Evolutionary conservation across 2,888 invertebrate genomes (phyloP), one percentile per base, ranked within the genome.

Genomic region (Drosophila paramelanica): DNA sequence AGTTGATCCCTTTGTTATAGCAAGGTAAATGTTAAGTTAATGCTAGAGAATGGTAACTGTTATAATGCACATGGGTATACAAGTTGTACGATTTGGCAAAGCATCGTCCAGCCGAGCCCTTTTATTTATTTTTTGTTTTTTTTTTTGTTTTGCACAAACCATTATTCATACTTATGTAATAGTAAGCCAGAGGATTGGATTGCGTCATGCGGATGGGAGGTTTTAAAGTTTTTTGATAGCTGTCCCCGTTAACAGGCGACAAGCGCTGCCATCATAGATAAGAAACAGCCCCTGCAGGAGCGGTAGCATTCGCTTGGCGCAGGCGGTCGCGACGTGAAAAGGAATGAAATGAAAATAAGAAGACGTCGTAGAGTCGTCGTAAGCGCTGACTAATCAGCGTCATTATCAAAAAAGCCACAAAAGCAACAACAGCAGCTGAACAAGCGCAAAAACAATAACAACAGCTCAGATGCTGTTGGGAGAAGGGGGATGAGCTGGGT

Each of bases 331-430:
- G n/a, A 4, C 4, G 27, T 2, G 20, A 56, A 71, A 41, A 14
- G 49, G 58, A 55, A 49, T 41, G 39, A 62, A 71, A 66, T 45
- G 53, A 64, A 67, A 55, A 53, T 72, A 67, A 62, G 66, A 79
- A 79, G 67, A 86, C 67, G 64, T 74, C 62, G 65, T 59, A 46
- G 66, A 73, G 83, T 72, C 58, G 73, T 83, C 84, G 88, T 87
- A 87, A 81, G 85, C 88, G 81, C 85, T 87, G 81, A 87, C 81
- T 81, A 81, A 81, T 81, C 81, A 81, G 81, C 72, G 81, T 87
- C 81, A 81, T 81, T 81, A 81, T 81, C 77, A 75, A 72, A 78
- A 68, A 73, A 76, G 79, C 78, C 67, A 65, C 58, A 59, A 67
- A 61, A 67, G 65, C 76, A 76, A 45, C 65, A 77, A 77, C 73